Evolutionary conservation across 2,113 vertebrate species (phyloP), one percentile per base, ranked within the genome.

Genomic region (Spheniscus mendiculus): DNA sequence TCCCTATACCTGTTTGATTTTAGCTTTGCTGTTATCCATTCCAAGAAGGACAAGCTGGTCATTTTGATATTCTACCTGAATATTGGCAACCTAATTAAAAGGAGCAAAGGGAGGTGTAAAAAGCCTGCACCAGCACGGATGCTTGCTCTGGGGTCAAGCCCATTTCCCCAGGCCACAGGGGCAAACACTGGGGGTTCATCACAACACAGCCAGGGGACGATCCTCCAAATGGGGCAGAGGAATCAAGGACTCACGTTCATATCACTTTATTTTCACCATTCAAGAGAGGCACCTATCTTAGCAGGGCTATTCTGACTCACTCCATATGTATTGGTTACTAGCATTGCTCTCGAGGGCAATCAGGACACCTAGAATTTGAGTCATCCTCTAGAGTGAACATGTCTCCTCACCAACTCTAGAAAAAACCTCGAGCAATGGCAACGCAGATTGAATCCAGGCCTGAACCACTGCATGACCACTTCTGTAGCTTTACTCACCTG

Each of bases 251-350:
- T 73, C 5, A 7, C 17, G 19, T n/a, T 50, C 20, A 9, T 6
- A 72, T 4, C 34, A 20, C 23, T 81, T 66, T 32, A 53, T 30
- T 26, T 73, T 15, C 36, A 67, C 10, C 34, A 27, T 29, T 84
- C 50, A 73, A 53, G 36, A 56, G 22, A 89, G 30, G 36, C 15
- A 72, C 10, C 16, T 56, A 6, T 19, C 44, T 92, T 25, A 84
- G 36, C 53, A 86, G 27, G 36, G 23, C 55, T 78, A 5, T 69
- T 71, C 53, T 62, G 25, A 62, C 29, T 71, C 44, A 38, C 8
- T 45, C 23, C 29, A 25, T 8, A 67, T 0, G 0, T 22, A 59
- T 0, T 7, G 3, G n/a, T 30, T 73, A 56, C 34, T 29, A 40
- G 27, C 59, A 49, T 22, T 4, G 0, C 50, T 77, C 38, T 53